phyloP scores from a whole-genome alignment of 2,797 vertebrate genomes.

The Sebastes kiyomatsui region DNA sequence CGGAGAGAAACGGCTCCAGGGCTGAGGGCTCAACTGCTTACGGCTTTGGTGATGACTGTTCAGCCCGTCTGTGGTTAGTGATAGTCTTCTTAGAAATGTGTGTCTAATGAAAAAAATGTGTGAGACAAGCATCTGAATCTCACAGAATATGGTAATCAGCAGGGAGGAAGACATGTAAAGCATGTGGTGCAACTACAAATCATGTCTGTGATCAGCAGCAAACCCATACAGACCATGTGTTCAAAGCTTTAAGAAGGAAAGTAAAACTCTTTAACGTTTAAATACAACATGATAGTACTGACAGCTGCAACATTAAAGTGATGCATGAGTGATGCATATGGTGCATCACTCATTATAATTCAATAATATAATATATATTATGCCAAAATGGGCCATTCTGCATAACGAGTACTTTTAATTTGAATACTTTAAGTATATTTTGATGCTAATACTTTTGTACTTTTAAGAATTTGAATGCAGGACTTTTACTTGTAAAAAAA shows the following conservation, averaged over 20 bases:
- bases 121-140: conserved; percentile 27
- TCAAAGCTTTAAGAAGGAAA: background rate
- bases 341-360: no score
- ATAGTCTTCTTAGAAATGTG: background rate
- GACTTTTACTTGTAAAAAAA: no score
- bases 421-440: no score
- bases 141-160: conserved; percentile 10
- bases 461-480: no score
- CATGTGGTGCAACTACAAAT: background rate
- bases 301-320: background rate
- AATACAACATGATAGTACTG: background rate
- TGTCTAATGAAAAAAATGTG: conserved; percentile 1
- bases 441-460: no score
- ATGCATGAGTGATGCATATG: no score
- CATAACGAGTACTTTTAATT: no score
- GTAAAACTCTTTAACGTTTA: background rate
- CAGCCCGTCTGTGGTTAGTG: conserved; percentile 14
- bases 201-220: conserved; percentile 9
- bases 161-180: background rate
- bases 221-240: background rate
- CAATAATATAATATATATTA: no score
- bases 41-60: conserved; percentile 26
- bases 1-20: conserved; percentile 34
- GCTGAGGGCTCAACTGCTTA: conserved; percentile 34
- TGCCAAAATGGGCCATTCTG: no score